These are phyloP conservation scores for Pteronotus mesoamericanus DNA, from an alignment of 2,797 vertebrate genomes.

Conservation along the genomic window DNA sequence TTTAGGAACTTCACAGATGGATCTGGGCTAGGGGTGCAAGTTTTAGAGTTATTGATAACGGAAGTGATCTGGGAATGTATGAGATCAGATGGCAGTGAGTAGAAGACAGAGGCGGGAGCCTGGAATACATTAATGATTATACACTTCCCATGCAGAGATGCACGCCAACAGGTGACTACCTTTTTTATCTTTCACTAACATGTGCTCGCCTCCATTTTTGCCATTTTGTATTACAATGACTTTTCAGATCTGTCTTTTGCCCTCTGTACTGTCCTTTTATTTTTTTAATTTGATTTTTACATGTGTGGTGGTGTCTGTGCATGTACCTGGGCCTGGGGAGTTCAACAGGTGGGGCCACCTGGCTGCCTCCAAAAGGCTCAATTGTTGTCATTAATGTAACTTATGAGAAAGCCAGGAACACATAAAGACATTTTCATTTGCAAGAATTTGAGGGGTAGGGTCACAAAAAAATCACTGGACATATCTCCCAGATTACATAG, in stretches of 20 bases:
- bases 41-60: background rate
- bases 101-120: background rate
- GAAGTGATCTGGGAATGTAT: accelerated
- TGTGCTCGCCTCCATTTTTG: background rate
- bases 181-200: too few species aligned
- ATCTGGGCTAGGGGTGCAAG: background rate
- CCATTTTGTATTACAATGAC: background rate
- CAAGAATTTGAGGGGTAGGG: background rate
- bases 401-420: background rate
- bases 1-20: background rate
- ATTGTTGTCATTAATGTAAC: background rate
- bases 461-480: background rate
- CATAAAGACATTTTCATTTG: background rate
- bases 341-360: too few species aligned
- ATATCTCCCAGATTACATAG: accelerated
- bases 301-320: too few species aligned
- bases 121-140: accelerated
- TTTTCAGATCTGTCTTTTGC: background rate
- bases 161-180: too few species aligned
- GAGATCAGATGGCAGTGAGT: accelerated
- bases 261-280: background rate
- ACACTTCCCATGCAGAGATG: background rate
- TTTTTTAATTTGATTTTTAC: background rate
- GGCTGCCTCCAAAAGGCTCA: background rate
- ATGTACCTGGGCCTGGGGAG: too few species aligned